phyloP scores from a whole-genome alignment of 2,797 vertebrate species.

The Thamnophis elegans region DNA sequence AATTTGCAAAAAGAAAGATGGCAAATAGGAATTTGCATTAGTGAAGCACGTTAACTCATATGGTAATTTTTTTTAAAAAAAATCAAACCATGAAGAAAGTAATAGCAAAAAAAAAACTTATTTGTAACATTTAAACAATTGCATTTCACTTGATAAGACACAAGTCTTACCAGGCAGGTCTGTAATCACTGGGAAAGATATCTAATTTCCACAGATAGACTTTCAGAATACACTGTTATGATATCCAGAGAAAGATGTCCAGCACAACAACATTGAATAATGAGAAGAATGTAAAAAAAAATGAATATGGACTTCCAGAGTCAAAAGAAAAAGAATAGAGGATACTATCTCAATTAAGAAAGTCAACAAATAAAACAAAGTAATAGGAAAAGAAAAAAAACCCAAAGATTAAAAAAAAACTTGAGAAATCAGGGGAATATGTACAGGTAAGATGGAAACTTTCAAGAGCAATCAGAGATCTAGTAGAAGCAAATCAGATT shows the following conservation, averaged over 20 bases:
- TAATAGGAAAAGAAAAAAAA: not conserved
- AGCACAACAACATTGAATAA: not conserved
- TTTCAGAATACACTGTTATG: not conserved
- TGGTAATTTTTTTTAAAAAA: not conserved
- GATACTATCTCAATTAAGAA: not conserved
- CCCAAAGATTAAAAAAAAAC: not conserved
- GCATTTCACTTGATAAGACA: not conserved
- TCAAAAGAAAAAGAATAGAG: not conserved
- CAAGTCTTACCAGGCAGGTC: not conserved
- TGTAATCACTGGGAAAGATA: not conserved
- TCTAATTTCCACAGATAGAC: not conserved
- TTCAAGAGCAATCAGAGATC: not conserved
- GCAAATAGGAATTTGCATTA: not conserved
- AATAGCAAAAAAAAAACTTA: not conserved
- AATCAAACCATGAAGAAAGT: not conserved
- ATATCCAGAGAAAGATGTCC: not conserved
- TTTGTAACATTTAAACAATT: not conserved
- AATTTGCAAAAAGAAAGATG: not conserved
- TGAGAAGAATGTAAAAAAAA: not conserved
- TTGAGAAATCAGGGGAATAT: not conserved
- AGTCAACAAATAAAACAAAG: not conserved
- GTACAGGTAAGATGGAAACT: not conserved
- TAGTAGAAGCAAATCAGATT: not conserved
- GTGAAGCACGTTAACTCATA: not conserved
- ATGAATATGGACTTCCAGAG: not conserved